Base-by-base conservation (phyloP, 1,140 invertebrate species). In the Cydia pomonella region DNA sequence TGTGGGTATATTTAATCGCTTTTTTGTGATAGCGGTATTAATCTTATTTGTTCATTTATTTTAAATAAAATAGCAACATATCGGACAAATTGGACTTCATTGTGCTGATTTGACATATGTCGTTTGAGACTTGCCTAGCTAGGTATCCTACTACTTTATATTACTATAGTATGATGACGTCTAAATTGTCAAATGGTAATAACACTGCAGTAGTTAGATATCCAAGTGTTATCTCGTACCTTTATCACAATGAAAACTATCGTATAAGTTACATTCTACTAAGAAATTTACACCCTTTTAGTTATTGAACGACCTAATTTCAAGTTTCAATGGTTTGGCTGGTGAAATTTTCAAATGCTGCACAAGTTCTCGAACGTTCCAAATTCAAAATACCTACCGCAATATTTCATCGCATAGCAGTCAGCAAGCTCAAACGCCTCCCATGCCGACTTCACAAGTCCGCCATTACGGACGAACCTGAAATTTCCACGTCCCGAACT, bases 401-500 rank as follows among this genome's bases (percentile, higher is more conserved):
- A 21, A 59, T 59, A 59, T 23, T 59, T 59, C 53, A 59, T 59
- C 53, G 53, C 53, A 59, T 59, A 21, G 53, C 53, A 59, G 53
- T n/a, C 53, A 59, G 53, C 53, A 18, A 50, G 53, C 53, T 53
- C 50, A 53, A 53, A 63, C 9, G 21, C 63, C 27, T 66, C 41
- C 64, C 27, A 29, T 69, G 64, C 25, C n/a, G 12, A 63, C 18
- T 33, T 33, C 29, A 18, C 64, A 69, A 69, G 27, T 33, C 64
- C 29, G 64, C 64, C 64, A 69, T 69, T 33, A 69, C 72, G 77
- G 76, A 72, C 75, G 77, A 78, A 75, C 80, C 78, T 85, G 80
- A 83, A 82, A 82, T 82, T 69, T 33, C 64, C 53, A 59, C 53
- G 53, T 59, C 53, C 75, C 75, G 76, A 77, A 75, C 76, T 81